Evolutionary conservation across 2,888 invertebrate species (phyloP), one percentile per base, ranked within the genome.

Genomic region (Conchocele bisecta): DNA sequence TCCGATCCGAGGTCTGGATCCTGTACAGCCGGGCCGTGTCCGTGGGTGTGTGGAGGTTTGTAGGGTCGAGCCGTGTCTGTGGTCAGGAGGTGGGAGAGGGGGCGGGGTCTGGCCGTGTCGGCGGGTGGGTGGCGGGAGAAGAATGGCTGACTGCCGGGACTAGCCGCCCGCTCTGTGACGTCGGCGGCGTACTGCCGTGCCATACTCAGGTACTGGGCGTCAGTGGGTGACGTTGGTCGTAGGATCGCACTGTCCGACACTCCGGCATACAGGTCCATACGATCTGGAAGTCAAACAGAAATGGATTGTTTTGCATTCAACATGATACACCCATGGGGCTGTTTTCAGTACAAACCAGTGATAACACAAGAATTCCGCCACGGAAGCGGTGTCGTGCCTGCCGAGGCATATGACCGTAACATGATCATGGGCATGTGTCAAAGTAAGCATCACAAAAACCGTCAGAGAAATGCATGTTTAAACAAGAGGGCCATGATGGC

Each of bases 131-230:
- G 26, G 3, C 15, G 24, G 17, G 26, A n/a, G 24, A n/a, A n/a
- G n/a, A 35, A 35, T 15, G 13, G 26, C 28, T 26, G 26, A 26
- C 26, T 50, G 15, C 41, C 48, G 15, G 50, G 26, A 22, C 17
- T n/a, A 28, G 44, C 22, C 2, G 75, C 42, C 26, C 61, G 46
- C 29, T 64, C 57, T 5, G 81, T 76, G n/a, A 71, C 70, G n/a
- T 74, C 73, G 20, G 80, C 60, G 42, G 86, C 86, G 65, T 85
- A 86, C 61, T 83, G 77, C 15, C 77, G 63, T 1, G 86, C 86
- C 29, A 64, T 58, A 53, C 64, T 76, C 35, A 86, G 68, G 7
- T 77, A 80, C 50, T 84, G 82, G 9, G 71, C 73, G 35, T 77
- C 77, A 7, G 70, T 69, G 11, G 85, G 85, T 31, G 85, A 84